Base-by-base conservation (phyloP, 2,113 vertebrate genomes). In the Climacteris rufus region DNA sequence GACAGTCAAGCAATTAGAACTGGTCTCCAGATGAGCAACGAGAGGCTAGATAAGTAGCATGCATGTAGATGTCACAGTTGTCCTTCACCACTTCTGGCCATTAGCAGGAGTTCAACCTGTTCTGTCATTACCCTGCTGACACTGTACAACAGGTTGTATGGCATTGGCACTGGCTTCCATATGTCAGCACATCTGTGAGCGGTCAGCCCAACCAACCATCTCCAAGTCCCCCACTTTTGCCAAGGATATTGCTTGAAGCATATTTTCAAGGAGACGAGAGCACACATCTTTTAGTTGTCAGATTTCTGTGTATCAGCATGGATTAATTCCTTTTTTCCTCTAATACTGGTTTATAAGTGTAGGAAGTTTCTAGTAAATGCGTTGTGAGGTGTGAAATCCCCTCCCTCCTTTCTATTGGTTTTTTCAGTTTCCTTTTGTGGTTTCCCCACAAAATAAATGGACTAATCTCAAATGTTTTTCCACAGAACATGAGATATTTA, bases 111-210 rank as follows among this genome's bases (percentile, higher is more conserved):
- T 93, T 94, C 97, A 97, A 98, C 97, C 98, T 98, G 98, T 98
- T 98, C 97, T 97, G 94, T 98, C 96, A 98, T 98, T 97, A 96
- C 98, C 98, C 98, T 98, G 98, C 97, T 96, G 97, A 92, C 97
- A 97, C 94, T 93, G 97, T 97, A 98, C 98, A 99, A 99, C 99
- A 99, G 99, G 99, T 99, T 98, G 97, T 96, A 95, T 96, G 66
- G 96, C 98, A 95, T 87, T 91, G 97, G 97, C 97, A 98, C 97
- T 97, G 96, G 97, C 96, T 98, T 95, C 98, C 98, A 98, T 98
- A 98, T 99, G 99, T 96, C 97, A 93, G 89, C 96, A 98, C 99
- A 99, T 98, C 98, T 99, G 99, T 98, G 98, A 97, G 95, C 89
- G 96, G 97, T 97, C 97, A 97, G 90, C 94, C 95, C 96, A 97